A percentile compares a stretch with the other conserved stretches of the same genome.
These are phyloP conservation scores for Daboia siamensis DNA, from an alignment of 2,113 vertebrate genomes.

Conservation along the genomic window DNA sequence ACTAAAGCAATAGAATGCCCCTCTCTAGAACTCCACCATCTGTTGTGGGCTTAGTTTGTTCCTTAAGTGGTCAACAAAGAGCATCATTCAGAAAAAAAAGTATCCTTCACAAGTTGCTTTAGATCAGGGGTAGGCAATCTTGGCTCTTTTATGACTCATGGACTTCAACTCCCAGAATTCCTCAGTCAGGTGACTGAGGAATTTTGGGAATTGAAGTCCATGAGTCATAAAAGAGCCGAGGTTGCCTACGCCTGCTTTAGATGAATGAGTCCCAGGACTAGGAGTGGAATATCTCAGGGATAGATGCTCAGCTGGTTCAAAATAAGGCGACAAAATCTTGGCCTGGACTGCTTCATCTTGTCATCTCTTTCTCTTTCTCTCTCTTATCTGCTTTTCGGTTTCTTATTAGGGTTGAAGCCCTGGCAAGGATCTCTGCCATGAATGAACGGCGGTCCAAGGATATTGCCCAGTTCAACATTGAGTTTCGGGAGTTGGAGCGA, in stretches of 20 bases:
- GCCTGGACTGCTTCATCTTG: not conserved
- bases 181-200: no score
- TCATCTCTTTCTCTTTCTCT: no score
- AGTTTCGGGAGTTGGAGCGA: conserved; percentile 57
- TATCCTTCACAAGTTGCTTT: not conserved
- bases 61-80: not conserved
- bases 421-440: conserved; percentile 55
- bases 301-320: not conserved
- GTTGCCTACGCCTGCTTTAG: no score
- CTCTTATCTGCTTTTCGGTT: not conserved
- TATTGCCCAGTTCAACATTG: conserved; percentile 50
- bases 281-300: not conserved
- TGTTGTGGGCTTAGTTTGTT: not conserved
- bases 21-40: not conserved
- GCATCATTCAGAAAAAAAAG: not conserved
- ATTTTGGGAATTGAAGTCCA: no score
- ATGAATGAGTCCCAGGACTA: not conserved
- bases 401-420: conserved; percentile 56
- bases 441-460: conserved; percentile 57
- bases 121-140: no score
- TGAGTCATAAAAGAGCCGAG: no score
- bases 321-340: not conserved
- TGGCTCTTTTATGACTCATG: no score
- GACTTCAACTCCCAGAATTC: no score
- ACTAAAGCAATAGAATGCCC: not conserved